These are phyloP conservation scores for Aepyceros melampus DNA, from an alignment of 2,113 vertebrate genomes.

Conservation along the genomic window DNA sequence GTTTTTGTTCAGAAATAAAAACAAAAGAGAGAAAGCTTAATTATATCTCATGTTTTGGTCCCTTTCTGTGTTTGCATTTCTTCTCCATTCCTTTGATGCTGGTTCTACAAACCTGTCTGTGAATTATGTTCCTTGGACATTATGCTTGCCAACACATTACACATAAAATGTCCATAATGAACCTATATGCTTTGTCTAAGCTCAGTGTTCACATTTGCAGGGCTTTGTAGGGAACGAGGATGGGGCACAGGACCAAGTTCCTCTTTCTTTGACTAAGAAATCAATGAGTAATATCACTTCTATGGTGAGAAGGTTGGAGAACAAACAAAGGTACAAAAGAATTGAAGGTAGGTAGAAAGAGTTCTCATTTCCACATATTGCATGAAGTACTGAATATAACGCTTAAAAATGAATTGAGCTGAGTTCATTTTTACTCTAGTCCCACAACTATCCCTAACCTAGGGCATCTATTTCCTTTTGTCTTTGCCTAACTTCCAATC, in stretches of 20 bases:
- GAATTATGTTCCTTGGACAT: background rate
- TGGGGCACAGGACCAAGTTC: background rate
- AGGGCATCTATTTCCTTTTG: background rate
- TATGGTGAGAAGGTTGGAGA: background rate
- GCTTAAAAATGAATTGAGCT: background rate
- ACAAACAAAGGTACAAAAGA: background rate
- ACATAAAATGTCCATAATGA: background rate
- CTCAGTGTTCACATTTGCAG: background rate
- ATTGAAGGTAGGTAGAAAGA: background rate
- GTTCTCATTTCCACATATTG: background rate
- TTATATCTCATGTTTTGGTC: background rate
- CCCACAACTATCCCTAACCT: background rate
- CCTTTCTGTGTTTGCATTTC: background rate
- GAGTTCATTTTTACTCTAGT: background rate
- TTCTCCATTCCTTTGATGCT: background rate
- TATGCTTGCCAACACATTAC: background rate
- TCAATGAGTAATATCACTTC: background rate
- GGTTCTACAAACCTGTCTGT: background rate
- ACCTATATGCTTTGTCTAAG: background rate
- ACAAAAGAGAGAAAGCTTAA: background rate
- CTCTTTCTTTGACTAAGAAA: background rate
- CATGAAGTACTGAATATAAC: background rate
- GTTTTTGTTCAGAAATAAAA: constrained; percentile 26
- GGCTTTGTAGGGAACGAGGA: background rate
- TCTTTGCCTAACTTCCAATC: background rate